These are phyloP conservation scores for Phrixothrix hirtus DNA, from an alignment of 2,888 invertebrate species.

Conservation along the genomic window DNA sequence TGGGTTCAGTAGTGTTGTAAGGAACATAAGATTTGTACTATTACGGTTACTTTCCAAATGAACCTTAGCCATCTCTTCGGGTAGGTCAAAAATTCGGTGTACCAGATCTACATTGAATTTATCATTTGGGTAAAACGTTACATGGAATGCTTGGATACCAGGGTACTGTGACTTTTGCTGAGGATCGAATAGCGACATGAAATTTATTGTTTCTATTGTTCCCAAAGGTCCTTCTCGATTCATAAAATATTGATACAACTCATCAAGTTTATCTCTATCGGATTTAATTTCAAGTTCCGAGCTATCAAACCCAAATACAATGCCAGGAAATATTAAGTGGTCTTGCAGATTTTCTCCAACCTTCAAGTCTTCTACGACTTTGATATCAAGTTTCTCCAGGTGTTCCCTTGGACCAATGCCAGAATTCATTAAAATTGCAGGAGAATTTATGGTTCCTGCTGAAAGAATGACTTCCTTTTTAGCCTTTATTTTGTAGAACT, in stretches of 20 bases:
- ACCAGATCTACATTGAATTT: constrained; percentile 46
- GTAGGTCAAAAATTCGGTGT: constrained; percentile 37
- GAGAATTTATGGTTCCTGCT: constrained; percentile 68
- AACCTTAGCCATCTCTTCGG: constrained; percentile 39
- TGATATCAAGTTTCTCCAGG: constrained; percentile 46
- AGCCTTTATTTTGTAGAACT: constrained; percentile 47
- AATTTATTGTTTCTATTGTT: constrained; percentile 51
- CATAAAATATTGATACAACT: constrained; percentile 57
- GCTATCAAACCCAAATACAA: constrained; percentile 14
- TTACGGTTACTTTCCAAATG: constrained; percentile 41
- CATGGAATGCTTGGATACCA: constrained; percentile 39
- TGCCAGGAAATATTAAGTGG: constrained; percentile 43
- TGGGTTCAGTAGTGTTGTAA: constrained; percentile 55
- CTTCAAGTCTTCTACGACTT: constrained; percentile 36
- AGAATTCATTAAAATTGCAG: constrained; percentile 64
- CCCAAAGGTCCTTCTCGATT: constrained; percentile 59
- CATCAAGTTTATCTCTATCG: constrained; percentile 32
- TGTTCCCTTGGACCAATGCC: constrained; percentile 59
- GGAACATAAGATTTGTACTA: constrained; percentile 40
- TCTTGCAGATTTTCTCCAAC: constrained; percentile 54
- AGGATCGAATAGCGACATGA: constrained; percentile 58
- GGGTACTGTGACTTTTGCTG: constrained; percentile 51
- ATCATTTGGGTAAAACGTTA: constrained; percentile 42
- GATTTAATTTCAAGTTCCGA: constrained; percentile 18
- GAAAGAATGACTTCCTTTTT: constrained; percentile 63